Evolutionary conservation across 2,113 vertebrate genomes (phyloP).

Genomic region (Callipepla squamata): DNA sequence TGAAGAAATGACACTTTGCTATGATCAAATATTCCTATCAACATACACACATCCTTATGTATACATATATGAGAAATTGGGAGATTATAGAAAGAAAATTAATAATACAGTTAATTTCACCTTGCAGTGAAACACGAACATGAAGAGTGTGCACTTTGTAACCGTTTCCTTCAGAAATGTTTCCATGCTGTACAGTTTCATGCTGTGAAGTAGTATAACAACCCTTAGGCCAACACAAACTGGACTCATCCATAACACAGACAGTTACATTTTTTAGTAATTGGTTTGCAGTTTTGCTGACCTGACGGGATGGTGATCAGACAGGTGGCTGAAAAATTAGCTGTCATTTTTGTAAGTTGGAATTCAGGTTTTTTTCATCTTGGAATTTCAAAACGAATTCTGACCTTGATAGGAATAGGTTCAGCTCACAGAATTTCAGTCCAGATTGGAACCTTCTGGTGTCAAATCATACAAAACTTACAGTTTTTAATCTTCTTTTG

Average conservation of each 20-base stretch:
- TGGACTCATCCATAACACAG: neutral
- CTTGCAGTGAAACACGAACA: neutral
- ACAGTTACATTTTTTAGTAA: neutral
- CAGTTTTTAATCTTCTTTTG: neutral
- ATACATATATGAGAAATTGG: neutral
- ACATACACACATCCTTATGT: neutral
- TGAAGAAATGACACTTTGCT: neutral
- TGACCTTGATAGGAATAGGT: neutral
- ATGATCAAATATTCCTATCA: neutral
- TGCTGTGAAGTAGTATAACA: neutral
- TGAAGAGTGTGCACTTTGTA: neutral
- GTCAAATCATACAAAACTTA: neutral
- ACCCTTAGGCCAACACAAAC: neutral
- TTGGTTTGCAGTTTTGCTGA: neutral
- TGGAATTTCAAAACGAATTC: neutral
- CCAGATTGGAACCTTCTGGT: fast-evolving
- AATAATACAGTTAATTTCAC: neutral
- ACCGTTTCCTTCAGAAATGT: neutral
- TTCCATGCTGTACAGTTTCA: neutral
- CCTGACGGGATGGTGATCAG: neutral
- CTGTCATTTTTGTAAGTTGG: neutral
- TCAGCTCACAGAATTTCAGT: neutral
- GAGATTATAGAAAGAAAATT: neutral
- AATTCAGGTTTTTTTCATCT: neutral
- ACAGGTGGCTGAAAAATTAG: neutral